These are phyloP conservation scores for Amyelois transitella DNA, from an alignment of 1,140 invertebrate genomes.

Conservation along the genomic window DNA sequence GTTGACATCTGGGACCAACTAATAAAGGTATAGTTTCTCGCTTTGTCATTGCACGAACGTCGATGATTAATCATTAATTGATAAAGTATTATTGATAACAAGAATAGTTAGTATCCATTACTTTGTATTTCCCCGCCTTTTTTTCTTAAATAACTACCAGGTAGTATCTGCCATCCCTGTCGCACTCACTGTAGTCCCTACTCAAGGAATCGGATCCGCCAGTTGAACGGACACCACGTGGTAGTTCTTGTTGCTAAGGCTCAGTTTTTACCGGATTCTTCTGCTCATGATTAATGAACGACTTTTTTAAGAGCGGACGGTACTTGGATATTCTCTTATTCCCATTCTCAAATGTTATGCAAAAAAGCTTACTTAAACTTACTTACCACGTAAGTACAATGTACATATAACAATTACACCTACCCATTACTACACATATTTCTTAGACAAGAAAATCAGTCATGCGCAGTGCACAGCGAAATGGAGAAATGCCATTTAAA, in stretches of 20 bases:
- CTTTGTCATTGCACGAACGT: too few relatives aligned
- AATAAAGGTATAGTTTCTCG: conserved; percentile 49
- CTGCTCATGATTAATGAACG: not conserved
- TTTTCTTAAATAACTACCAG: not conserved
- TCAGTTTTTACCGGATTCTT: not conserved
- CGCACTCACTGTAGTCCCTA: not conserved
- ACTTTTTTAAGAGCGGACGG: too few relatives aligned
- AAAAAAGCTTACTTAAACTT: too few relatives aligned
- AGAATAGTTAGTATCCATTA: not conserved
- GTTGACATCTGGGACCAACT: conserved; percentile 48
- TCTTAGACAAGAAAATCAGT: too few relatives aligned
- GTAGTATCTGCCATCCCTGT: not conserved
- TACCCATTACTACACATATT: too few relatives aligned
- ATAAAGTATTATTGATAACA: too few relatives aligned
- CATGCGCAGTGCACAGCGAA: not conserved
- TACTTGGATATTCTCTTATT: too few relatives aligned
- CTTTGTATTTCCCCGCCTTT: not conserved
- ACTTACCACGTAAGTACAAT: too few relatives aligned
- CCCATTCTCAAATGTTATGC: too few relatives aligned
- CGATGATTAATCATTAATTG: too few relatives aligned
- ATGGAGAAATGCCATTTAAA: not conserved
- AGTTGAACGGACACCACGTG: not conserved
- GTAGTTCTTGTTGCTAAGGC: not conserved
- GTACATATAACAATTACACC: too few relatives aligned
- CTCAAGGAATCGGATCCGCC: not conserved